Base-by-base conservation (phyloP, 2,888 invertebrate species). In the Hydrotaea diabolus region DNA sequence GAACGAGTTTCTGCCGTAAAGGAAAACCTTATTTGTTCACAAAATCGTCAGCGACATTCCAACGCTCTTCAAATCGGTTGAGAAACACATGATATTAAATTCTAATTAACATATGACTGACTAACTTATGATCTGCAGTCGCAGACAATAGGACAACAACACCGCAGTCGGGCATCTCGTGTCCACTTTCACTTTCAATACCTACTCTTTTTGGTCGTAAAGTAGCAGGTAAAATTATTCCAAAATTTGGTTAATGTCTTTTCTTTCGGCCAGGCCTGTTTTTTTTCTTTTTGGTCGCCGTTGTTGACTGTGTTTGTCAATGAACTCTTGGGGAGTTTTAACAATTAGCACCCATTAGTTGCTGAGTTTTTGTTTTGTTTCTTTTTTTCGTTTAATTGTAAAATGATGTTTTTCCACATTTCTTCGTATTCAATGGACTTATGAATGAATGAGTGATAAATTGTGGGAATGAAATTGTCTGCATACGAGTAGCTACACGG, bases 61-160 rank as follows among this genome's bases (percentile, higher is more conserved):
- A n/a, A n/a, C n/a, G 4, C 49, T 49, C 15, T 49, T 49, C 64
- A 64, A 36, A 19, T 64, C 19, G 59, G 74, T 49, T 71, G 73
- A 59, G 19, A 66, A 77, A 49, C 39, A 62, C 26, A 62, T 69
- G 19, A 36, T 69, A 77, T 77, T 72, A 77, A 66, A 81, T 77
- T 81, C 77, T 77, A 77, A 81, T 81, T 77, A 66, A 66, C 72
- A 81, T 81, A 69, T 23, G 43, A n/a, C n/a, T 46, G 21, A n/a
- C n/a, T 69, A 72, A 76, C 26, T 72, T 71, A 62, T 62, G 69
- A 80, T 15, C 49, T 53, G 13, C 15, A 31, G 39, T 53, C 19
- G 4, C 46, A 49, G n/a, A 36, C n/a, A 2, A 7, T 4, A 7
- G 2, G 31, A 31, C 31, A 31, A 7, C 31, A 2, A 31, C 7